A percentile compares a stretch with the other conserved stretches of the same genome.
Evolutionary conservation across 2,113 vertebrate genomes (phyloP).

Genomic region (Lasiurus borealis): DNA sequence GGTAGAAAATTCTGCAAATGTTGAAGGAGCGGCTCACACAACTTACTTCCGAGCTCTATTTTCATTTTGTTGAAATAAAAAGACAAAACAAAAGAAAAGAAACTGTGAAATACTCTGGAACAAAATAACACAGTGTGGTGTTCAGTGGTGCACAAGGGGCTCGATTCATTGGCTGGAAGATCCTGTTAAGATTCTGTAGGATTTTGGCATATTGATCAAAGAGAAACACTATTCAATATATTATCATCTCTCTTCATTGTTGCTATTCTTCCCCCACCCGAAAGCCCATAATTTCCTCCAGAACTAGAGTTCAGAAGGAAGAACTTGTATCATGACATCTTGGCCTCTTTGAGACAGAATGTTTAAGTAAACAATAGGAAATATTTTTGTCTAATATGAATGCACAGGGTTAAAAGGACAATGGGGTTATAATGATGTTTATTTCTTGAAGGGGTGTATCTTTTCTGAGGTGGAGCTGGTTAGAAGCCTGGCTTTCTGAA

Average conservation of each 20-base stretch:
- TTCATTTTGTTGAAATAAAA: conserved; percentile 99
- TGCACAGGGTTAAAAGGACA: neutral
- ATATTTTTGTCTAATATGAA: neutral
- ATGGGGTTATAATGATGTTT: neutral
- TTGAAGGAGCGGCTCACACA: conserved; percentile 90
- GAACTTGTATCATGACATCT: neutral
- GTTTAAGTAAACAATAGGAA: conserved; percentile 2
- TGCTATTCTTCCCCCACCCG: neutral
- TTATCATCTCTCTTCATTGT: neutral
- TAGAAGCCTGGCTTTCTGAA: conserved; percentile 11
- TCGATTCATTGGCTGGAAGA: conserved; percentile 80
- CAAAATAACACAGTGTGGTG: conserved; percentile 79
- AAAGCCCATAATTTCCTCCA: conserved; percentile 47
- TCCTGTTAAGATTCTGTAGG: conserved; percentile 43
- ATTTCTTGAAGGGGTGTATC: neutral
- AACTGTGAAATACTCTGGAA: conserved; percentile 90
- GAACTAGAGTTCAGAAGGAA: conserved; percentile 55
- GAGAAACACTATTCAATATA: neutral
- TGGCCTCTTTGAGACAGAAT: conserved; percentile 46
- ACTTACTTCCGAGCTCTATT: conserved; percentile 99
- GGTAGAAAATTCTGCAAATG: conserved; percentile 91
- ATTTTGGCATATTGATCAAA: conserved; percentile 41
- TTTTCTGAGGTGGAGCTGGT: neutral
- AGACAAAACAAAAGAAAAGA: conserved; percentile 92
- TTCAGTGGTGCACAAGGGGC: conserved; percentile 83